Base-by-base conservation (phyloP, 2,113 vertebrate genomes). In the Spea bombifrons region DNA sequence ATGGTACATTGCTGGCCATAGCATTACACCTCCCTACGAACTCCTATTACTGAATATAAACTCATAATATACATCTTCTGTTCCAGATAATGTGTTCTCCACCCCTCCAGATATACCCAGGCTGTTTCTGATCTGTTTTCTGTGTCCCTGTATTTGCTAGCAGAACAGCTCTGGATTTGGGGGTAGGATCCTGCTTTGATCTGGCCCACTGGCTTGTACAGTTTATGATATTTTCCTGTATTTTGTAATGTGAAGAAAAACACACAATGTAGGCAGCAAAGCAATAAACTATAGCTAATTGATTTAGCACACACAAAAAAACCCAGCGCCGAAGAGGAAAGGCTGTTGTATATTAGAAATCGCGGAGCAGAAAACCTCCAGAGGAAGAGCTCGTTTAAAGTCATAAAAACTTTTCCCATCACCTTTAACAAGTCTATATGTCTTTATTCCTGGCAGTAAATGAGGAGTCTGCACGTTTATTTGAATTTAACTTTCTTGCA, bases 221-320 rank as follows among this genome's bases (percentile, higher is more conserved):
- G 55, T 66, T 79, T 16, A 73, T 79, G 17, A 73, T 67, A 79
- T 67, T 79, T 79, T 52, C 67, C 63, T 65, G 7, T 12, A 47
- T 46, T 49, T 78, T 78, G 69, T 66, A 78, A 48, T 59, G 77
- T 73, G 70, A 70, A 79, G 70, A 70, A 70, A 16, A 63, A 79
- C 66, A 79, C 70, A 73, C 77, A 57, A 67, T 64, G 77, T 74
- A 73, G 65, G 78, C 78, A 61, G 73, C 52, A 73, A 80, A 80
- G 78, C 78, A 74, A 80, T 80, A 80, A 80, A 80, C 78, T 74
- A 80, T 74, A 80, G 78, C 78, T 80, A 73, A 80, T 80, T 80
- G 78, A 74, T 73, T 80, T 61, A 80, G 71, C 64, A 44, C 15
- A 61, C 66, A 73, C n/a, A 72, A 79, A 65, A 70, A 69, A 55